Conservation (phyloP, 1,140 invertebrate genomes). For the Ceratina calcarata region DNA sequence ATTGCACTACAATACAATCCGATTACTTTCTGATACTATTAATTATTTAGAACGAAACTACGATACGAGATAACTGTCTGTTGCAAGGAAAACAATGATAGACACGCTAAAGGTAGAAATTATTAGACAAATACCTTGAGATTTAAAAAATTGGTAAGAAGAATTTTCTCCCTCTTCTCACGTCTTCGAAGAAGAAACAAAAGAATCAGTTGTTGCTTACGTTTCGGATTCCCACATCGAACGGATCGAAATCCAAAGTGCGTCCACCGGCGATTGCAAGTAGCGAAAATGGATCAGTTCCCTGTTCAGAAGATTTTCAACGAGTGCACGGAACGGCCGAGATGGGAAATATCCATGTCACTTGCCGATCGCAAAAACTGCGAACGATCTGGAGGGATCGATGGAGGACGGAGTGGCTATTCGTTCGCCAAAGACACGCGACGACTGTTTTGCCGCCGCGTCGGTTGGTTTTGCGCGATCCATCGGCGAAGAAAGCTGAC, state of each 20-base stretch:
- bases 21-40: no score
- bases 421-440: conserved; percentile 55
- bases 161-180: neutral
- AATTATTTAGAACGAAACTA: no score
- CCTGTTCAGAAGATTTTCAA: neutral
- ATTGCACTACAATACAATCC: no score
- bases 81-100: no score
- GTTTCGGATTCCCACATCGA: conserved; percentile 28
- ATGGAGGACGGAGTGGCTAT: conserved; percentile 32
- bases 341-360: conserved; percentile 27
- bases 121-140: neutral
- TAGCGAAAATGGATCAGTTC: neutral
- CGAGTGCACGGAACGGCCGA: neutral
- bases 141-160: neutral
- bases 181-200: neutral
- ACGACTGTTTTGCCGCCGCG: conserved; percentile 56
- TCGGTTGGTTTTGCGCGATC: conserved; percentile 50
- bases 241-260: neutral
- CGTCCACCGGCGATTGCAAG: neutral
- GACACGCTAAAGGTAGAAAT: no score
- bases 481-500: conserved; percentile 58
- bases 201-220: conserved; percentile 10
- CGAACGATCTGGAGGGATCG: conserved; percentile 12
- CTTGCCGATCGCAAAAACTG: neutral
- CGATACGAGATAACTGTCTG: no score